These are phyloP conservation scores for Hydrozoanthus gracilis DNA, from an alignment of 92 coral and sea anemone genomes.

Conservation along the genomic window DNA sequence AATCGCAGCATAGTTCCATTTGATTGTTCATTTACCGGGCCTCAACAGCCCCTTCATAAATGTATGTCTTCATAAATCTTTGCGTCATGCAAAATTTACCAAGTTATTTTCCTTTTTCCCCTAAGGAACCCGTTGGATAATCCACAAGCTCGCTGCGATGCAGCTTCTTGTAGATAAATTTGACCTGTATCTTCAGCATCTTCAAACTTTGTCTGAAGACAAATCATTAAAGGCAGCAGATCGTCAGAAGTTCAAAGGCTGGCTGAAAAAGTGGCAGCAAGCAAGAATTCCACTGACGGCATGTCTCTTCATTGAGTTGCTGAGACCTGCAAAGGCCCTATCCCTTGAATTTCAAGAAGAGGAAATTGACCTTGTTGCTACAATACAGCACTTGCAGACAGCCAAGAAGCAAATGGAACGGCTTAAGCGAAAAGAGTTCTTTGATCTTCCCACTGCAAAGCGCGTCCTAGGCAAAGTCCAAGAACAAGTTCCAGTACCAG, in stretches of 20 bases:
- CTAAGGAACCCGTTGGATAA: constrained; percentile 79
- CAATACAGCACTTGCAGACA: constrained; percentile 16
- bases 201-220: constrained; percentile 68
- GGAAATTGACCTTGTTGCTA: constrained; percentile 42
- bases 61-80: too few species aligned
- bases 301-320: constrained; percentile 47
- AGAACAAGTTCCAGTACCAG: constrained; percentile 67
- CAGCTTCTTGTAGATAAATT: constrained; percentile 70
- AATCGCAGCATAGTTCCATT: too few species aligned
- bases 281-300: constrained; percentile 45
- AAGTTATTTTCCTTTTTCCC: constrained; percentile 42
- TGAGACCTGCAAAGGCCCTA: constrained; percentile 69
- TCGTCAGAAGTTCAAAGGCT: constrained; percentile 70
- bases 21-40: too few species aligned
- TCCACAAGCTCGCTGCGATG: constrained; percentile 75
- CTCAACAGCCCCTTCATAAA: too few species aligned
- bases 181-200: constrained; percentile 73
- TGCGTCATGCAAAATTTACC: too few species aligned
- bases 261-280: constrained; percentile 65
- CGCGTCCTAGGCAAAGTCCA: constrained; percentile 64
- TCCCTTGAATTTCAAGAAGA: constrained; percentile 65
- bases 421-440: constrained; percentile 30
- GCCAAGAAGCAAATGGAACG: constrained; percentile 49
- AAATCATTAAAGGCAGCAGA: constrained; percentile 71
- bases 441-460: constrained; percentile 68